Conservation (phyloP, 1,140 invertebrate genomes). For the Elysia chlorotica region DNA sequence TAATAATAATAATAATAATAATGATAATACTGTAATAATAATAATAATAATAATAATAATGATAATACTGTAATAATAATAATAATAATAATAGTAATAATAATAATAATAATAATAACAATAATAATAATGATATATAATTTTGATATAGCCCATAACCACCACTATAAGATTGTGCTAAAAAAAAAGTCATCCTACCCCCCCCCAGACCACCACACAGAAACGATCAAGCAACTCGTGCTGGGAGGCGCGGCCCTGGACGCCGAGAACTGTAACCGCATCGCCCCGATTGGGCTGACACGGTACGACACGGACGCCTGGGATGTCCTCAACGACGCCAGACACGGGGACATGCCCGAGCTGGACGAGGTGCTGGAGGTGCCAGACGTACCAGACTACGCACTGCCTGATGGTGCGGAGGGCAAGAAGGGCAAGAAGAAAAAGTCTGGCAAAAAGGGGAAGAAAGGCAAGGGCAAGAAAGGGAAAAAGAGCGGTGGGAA, state of each 20-base stretch:
- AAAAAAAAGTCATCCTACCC: too few relatives aligned
- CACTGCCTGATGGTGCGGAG: constrained; percentile 27
- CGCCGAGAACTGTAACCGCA: constrained; percentile 23
- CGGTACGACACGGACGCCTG: constrained; percentile 29
- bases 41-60: too few relatives aligned
- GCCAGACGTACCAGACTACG: constrained; percentile 36
- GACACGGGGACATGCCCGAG: constrained; percentile 37
- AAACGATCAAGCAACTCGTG: constrained; percentile 35
- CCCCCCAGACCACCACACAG: constrained; percentile 32
- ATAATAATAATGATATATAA: too few relatives aligned
- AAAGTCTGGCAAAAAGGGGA: constrained; percentile 26
- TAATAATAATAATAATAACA: too few relatives aligned
- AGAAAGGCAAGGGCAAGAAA: constrained; percentile 31
- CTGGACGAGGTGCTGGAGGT: constrained; percentile 39
- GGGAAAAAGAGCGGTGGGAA: constrained; percentile 24
- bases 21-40: too few relatives aligned
- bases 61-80: too few relatives aligned
- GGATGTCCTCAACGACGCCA: constrained; percentile 31
- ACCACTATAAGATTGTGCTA: too few relatives aligned
- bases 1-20: too few relatives aligned
- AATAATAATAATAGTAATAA: too few relatives aligned
- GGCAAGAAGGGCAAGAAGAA: constrained; percentile 24
- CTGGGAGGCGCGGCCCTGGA: constrained; percentile 30
- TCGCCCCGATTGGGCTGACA: constrained; percentile 31
- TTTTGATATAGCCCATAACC: too few relatives aligned